phyloP scores from a whole-genome alignment of 2,113 vertebrate genomes.

The Myotis brandtii region DNA sequence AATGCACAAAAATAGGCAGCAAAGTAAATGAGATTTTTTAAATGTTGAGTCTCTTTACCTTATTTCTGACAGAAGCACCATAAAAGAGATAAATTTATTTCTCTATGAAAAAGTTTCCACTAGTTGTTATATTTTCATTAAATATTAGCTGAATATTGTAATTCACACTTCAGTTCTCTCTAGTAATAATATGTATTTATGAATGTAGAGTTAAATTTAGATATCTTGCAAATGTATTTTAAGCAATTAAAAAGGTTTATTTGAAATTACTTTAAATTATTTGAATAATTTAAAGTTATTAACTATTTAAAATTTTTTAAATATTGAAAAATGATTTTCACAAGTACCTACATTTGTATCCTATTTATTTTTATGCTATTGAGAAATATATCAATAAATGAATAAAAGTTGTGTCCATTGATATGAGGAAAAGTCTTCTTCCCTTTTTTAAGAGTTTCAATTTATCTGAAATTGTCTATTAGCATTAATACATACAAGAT shows the following conservation, averaged over 20 bases:
- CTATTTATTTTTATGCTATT: conserved; percentile 1
- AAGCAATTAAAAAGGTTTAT: not conserved
- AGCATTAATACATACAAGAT: conserved; percentile 9
- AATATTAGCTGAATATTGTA: not conserved
- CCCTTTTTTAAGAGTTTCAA: conserved; percentile 34
- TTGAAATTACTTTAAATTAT: not conserved
- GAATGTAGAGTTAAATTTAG: conserved; percentile 46
- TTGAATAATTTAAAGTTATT: not conserved
- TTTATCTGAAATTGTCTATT: conserved; percentile 46
- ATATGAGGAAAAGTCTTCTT: not conserved
- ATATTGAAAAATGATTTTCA: not conserved
- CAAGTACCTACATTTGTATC: not conserved
- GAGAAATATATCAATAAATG: conserved; percentile 56
- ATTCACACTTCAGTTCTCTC: not conserved
- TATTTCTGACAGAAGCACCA: conserved; percentile 45
- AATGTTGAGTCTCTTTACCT: not conserved
- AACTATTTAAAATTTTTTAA: not conserved
- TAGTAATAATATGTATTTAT: conserved; percentile 2
- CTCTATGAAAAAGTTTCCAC: not conserved
- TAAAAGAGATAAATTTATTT: conserved; percentile 45
- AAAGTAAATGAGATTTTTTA: not conserved
- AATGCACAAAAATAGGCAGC: not conserved
- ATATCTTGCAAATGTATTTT: conserved; percentile 36
- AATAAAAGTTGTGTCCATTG: not conserved
- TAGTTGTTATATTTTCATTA: conserved; percentile 60